Evolutionary conservation across 2,113 vertebrate genomes (phyloP).

Genomic region (Rhodinocichla rosea): DNA sequence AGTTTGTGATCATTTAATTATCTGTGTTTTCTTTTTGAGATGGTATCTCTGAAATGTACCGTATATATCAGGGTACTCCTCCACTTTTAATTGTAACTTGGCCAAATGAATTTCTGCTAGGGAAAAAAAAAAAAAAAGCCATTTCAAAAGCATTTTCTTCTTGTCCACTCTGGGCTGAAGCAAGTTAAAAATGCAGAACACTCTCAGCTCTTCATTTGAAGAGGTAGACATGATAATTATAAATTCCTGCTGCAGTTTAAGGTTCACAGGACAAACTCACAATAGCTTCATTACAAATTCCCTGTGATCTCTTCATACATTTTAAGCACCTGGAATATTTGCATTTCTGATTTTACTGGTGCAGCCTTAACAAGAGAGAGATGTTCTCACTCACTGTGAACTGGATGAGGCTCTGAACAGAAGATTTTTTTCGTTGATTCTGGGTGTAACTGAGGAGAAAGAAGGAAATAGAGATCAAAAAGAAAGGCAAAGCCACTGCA

Average conservation of each 20-base stretch:
- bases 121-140: neutral
- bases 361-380: neutral
- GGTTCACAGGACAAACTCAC: constrained; percentile 10
- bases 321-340: constrained; percentile 13
- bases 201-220: neutral
- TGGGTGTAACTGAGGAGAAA: neutral
- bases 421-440: neutral
- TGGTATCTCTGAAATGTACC: neutral
- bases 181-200: neutral
- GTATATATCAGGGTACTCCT: neutral
- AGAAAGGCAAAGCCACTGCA: neutral
- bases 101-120: neutral
- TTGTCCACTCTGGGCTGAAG: neutral
- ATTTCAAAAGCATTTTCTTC: neutral
- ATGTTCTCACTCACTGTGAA: neutral
- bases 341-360: constrained; percentile 9
- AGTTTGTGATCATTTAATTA: constrained; percentile 63
- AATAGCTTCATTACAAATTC: neutral
- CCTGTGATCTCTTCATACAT: neutral
- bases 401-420: neutral
- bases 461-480: neutral
- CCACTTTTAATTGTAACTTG: neutral
- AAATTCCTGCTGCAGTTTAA: neutral
- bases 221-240: neutral
- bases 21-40: neutral